A percentile compares a stretch with the other conserved stretches of the same genome.
phyloP scores from a whole-genome alignment of 1,140 invertebrate genomes.

The Drosophila sp. region DNA sequence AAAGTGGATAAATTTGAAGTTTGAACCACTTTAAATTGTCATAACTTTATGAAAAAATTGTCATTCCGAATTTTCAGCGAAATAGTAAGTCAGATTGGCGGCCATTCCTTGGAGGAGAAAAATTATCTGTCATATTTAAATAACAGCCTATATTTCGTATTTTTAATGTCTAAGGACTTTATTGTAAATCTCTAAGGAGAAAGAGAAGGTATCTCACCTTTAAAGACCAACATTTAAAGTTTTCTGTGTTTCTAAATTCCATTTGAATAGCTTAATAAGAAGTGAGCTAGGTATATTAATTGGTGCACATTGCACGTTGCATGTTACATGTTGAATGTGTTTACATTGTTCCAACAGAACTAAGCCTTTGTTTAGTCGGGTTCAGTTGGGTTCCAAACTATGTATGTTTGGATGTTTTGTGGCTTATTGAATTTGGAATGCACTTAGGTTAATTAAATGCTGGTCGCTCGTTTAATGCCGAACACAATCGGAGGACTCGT shows the following conservation, averaged over 20 bases:
- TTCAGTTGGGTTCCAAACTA: neutral
- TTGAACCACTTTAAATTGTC: too few species aligned
- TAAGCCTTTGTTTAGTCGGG: neutral
- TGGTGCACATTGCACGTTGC: too few species aligned
- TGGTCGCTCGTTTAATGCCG: slow-evolving; percentile 16
- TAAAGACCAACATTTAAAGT: neutral
- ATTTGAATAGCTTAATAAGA: slow-evolving; percentile 2
- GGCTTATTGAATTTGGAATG: slow-evolving; percentile 62
- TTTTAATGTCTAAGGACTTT: too few species aligned
- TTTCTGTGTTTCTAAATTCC: neutral
- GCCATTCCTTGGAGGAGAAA: too few species aligned
- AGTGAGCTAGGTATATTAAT: slow-evolving; percentile 6
- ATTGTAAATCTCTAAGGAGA: too few species aligned
- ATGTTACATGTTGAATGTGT: slow-evolving; percentile 7
- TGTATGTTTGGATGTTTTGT: slow-evolving; percentile 10
- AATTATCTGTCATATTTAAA: too few species aligned
- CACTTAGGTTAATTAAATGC: slow-evolving; percentile 79
- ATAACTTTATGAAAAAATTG: too few species aligned
- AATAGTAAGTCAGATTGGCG: too few species aligned
- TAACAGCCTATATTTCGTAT: too few species aligned
- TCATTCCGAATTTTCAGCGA: too few species aligned
- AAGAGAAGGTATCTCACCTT: too few species aligned
- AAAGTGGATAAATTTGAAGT: too few species aligned
- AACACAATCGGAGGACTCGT: neutral
- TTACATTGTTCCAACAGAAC: neutral